Base-by-base conservation (phyloP, 1,140 invertebrate genomes). In the Caenorhabditis latens region DNA sequence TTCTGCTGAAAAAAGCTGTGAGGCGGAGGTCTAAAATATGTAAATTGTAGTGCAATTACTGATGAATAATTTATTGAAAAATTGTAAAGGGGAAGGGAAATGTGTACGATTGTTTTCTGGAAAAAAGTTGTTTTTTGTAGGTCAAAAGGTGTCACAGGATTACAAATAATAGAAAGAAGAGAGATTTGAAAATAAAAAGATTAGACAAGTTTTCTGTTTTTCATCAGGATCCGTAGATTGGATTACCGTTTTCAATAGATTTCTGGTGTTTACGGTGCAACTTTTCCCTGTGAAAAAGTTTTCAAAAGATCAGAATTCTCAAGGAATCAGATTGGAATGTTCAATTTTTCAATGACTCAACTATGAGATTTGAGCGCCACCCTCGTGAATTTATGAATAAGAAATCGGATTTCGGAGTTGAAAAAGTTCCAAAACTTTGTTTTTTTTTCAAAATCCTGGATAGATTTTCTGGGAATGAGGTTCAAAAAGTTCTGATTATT, bases 41-140 rank as follows among this genome's bases (percentile, higher is more conserved):
- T 42, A 79, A 79, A 79, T 79, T 79, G n/a, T 50, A 50, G 13
- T 79, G 71, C 71, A 50, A 24, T 24, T 79, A 79, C 42, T 46
- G 42, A 21, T 53, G 71, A 79, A 79, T 79, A 79, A 79, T 79
- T 50, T 46, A 79, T 79, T n/a, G 4, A 24, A 50, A 58, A n/a
- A 8, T 58, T 11, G 50, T 2, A 53, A 53, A 11, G 50, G 2
- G 11, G 50, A 53, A 32, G 50, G 55, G 55, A 19, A 58, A 19
- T 58, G 61, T 63, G 24, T 63, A 63, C 61, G 61, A 63, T 63
- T 63, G 21, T 24, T 63, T 63, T 63, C 24, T 63, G 61, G 5
- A 11, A 32, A 63, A 24, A 32, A 63, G n/a, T 63, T 58, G 57
- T 58, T 19, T 32, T 63, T 63, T 63, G 9, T 21, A 63, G 61